phyloP scores from a whole-genome alignment of 2,888 invertebrate species.

The Plagiodera versicolora region DNA sequence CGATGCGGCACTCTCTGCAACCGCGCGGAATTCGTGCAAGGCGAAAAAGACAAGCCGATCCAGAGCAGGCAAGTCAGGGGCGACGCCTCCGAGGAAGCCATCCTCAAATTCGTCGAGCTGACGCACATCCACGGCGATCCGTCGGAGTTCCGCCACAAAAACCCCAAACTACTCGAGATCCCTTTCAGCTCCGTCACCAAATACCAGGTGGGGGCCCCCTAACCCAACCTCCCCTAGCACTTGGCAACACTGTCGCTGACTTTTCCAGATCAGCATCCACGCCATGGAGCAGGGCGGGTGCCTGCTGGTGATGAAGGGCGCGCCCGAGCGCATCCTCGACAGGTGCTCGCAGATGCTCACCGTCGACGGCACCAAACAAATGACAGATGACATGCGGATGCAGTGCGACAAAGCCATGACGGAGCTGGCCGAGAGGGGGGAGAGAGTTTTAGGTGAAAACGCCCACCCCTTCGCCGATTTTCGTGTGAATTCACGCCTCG shows the following conservation, averaged over 20 bases:
- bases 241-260: too few relatives aligned
- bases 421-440: constrained; percentile 76
- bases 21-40: constrained; percentile 66
- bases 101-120: constrained; percentile 67
- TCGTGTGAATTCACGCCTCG: too few relatives aligned
- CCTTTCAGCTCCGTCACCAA: constrained; percentile 72
- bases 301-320: constrained; percentile 74
- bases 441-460: constrained; percentile 62
- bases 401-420: constrained; percentile 71
- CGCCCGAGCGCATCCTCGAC: constrained; percentile 72
- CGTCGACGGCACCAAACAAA: constrained; percentile 58
- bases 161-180: constrained; percentile 65
- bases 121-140: constrained; percentile 50
- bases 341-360: constrained; percentile 65
- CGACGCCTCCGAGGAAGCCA: constrained; percentile 72
- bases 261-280: constrained; percentile 62
- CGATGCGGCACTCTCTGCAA: constrained; percentile 69
- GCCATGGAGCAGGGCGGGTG: constrained; percentile 58
- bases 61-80: constrained; percentile 63
- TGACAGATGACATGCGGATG: constrained; percentile 60
- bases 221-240: too few relatives aligned
- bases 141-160: constrained; percentile 50
- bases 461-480: too few relatives aligned
- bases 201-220: constrained; percentile 59
- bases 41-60: constrained; percentile 53